Percentiles rank a stretch among this genome's conserved stretches.
Evolutionary conservation across 2,113 vertebrate species (phyloP).

Genomic region (Spizaetus ornatus): DNA sequence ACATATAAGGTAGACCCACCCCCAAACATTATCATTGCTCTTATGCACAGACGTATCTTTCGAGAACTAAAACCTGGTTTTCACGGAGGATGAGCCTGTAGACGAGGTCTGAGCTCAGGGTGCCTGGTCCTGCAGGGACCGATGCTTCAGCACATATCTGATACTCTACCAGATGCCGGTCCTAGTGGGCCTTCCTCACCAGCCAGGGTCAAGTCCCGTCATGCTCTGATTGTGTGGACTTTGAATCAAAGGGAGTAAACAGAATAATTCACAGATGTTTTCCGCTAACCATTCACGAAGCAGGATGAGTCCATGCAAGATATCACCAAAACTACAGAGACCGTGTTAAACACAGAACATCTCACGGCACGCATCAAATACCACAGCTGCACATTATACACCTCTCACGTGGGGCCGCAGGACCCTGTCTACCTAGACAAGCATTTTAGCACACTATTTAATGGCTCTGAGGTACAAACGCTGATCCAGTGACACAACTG

Average conservation of each 20-base stretch:
- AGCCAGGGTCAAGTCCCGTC: accelerated
- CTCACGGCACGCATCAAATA: accelerated
- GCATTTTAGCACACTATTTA: background rate
- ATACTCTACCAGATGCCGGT: background rate
- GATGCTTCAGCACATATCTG: background rate
- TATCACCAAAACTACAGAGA: accelerated
- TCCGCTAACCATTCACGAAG: background rate
- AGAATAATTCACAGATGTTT: background rate
- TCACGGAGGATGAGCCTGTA: background rate
- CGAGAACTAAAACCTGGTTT: background rate
- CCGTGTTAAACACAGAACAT: background rate
- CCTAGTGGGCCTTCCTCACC: background rate
- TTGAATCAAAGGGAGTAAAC: background rate
- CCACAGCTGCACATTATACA: background rate
- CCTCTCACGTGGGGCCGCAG: accelerated
- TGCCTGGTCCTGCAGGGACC: background rate
- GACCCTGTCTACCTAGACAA: background rate
- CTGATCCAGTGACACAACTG: background rate
- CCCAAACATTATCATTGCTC: background rate
- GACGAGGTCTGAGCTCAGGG: background rate
- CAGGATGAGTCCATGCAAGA: background rate
- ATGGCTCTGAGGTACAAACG: background rate
- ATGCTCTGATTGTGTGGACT: background rate
- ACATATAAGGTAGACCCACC: background rate
- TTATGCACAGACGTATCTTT: background rate